Base-by-base conservation (phyloP, 1,140 invertebrate genomes). In the Arctopsyche grandis region DNA sequence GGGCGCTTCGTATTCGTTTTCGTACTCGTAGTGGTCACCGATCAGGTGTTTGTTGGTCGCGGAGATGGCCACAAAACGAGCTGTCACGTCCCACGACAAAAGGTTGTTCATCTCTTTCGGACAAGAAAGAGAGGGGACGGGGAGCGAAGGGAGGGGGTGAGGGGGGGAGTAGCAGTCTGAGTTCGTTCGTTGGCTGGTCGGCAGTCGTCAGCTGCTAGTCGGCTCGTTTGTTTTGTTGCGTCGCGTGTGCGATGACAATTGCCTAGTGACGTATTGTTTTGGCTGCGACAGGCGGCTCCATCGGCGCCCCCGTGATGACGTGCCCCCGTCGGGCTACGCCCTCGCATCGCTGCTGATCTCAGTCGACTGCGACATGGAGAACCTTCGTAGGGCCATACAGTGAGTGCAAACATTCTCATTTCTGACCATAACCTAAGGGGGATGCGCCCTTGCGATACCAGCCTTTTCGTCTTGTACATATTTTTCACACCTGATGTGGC, bases 331-430 rank as follows among this genome's bases (percentile, higher is more conserved):
- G 12, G 5, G 44, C 5, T 5, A 46, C 44, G 29, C 9, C 7
- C 9, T 16, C 48, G 14, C 52, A 14, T 14, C 14, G 14, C n/a
- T 26, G 52, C n/a, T 24, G 73, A n/a, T 14, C n/a, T 12, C 0
- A 74, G 44, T 5, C n/a, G 9, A 12, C 38, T 69, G 66, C 43
- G 73, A 29, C 63, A 81, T 81, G 80, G 80, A 81, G 58, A 56
- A 81, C 4, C 78, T 81, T 69, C 80, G 80, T 43, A 77, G 80
- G 48, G 78, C 78, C 22, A 79, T 81, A 73, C 80, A 81, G 80
- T 81, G 73, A 81, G 80, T 81, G n/a, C 0, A 48, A 12, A 9
- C 9, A 26, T 26, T 24, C 24, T 66, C 21, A 26, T 5, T 12
- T 66, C 4, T 10, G 58, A 26, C 19, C 63, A 66, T 66, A 66